These are phyloP conservation scores for Drosophila willistoni DNA, from an alignment of 1,140 invertebrate species.

Conservation along the genomic window DNA sequence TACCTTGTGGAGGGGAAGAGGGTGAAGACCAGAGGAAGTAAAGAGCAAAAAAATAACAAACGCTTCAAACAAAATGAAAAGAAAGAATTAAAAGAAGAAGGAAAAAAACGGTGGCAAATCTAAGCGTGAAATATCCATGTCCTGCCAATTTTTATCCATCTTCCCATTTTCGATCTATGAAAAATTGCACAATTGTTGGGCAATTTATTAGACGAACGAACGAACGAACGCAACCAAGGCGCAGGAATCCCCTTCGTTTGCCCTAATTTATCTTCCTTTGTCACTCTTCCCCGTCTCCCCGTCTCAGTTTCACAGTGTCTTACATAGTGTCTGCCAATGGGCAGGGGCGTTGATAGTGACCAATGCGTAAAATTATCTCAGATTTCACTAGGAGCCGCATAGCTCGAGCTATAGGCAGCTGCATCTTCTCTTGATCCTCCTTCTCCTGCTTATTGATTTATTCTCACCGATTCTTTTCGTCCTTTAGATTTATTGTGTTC, in stretches of 20 bases:
- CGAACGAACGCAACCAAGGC: neutral
- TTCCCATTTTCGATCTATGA: conserved; percentile 56
- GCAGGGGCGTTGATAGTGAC: conserved; percentile 44
- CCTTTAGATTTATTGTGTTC: conserved; percentile 48
- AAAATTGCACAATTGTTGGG: conserved; percentile 76
- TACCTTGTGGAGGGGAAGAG: conserved; percentile 8
- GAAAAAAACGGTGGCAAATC: conserved; percentile 68
- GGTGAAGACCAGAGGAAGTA: conserved; percentile 25
- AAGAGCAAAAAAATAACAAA: conserved; percentile 25
- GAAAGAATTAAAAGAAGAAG: conserved; percentile 13
- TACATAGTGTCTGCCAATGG: conserved; percentile 28
- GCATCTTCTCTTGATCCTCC: conserved; percentile 1
- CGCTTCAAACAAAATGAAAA: conserved; percentile 29
- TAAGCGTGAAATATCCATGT: conserved; percentile 58
- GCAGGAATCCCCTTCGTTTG: conserved; percentile 12
- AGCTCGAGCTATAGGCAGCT: conserved; percentile 25
- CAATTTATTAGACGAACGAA: conserved; percentile 64
- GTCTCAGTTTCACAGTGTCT: conserved; percentile 11
- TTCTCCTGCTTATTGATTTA: conserved; percentile 62
- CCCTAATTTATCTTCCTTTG: conserved; percentile 11
- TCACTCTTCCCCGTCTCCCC: neutral
- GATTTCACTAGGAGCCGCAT: conserved; percentile 31
- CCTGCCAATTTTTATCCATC: conserved; percentile 18
- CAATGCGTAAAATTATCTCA: conserved; percentile 74
- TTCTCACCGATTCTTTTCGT: conserved; percentile 30